Conservation (phyloP, 2,113 vertebrate genomes). For the Lates calcarifer region DNA sequence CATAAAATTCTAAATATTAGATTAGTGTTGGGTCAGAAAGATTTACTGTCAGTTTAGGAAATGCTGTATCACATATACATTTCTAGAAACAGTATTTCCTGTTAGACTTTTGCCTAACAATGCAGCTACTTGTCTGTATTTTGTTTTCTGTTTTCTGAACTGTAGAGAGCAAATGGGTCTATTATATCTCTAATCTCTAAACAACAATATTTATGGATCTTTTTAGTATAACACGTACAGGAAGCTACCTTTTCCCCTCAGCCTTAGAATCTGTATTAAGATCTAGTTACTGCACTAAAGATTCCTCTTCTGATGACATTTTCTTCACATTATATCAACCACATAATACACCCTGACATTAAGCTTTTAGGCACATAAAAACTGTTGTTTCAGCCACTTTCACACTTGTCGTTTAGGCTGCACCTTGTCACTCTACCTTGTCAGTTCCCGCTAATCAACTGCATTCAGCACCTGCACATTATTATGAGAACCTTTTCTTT, state of each 20-base stretch:
- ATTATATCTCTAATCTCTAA: background rate
- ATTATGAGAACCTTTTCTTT: constrained; percentile 2
- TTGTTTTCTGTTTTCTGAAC: background rate
- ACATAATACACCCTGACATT: constrained; percentile 10
- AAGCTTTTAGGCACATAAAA: constrained; percentile 7
- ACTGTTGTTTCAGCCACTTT: background rate
- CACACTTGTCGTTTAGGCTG: background rate
- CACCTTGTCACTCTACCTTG: constrained; percentile 7
- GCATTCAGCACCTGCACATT: constrained; percentile 10
- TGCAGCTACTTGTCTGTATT: background rate
- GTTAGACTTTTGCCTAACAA: background rate
- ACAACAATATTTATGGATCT: background rate
- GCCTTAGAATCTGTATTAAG: background rate
- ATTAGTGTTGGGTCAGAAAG: constrained; percentile 18
- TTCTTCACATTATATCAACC: background rate
- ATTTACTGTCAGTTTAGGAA: constrained; percentile 3
- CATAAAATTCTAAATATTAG: constrained; percentile 25
- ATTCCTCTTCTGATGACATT: background rate
- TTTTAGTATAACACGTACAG: background rate
- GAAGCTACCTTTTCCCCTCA: background rate
- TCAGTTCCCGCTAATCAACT: constrained; percentile 16
- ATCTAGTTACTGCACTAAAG: constrained; percentile 3
- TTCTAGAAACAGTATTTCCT: background rate
- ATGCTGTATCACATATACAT: background rate
- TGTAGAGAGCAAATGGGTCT: background rate